A percentile compares a stretch with the other conserved stretches of the same genome.
phyloP scores from a whole-genome alignment of 2,888 invertebrate species.

The Embidobia sp. region DNA sequence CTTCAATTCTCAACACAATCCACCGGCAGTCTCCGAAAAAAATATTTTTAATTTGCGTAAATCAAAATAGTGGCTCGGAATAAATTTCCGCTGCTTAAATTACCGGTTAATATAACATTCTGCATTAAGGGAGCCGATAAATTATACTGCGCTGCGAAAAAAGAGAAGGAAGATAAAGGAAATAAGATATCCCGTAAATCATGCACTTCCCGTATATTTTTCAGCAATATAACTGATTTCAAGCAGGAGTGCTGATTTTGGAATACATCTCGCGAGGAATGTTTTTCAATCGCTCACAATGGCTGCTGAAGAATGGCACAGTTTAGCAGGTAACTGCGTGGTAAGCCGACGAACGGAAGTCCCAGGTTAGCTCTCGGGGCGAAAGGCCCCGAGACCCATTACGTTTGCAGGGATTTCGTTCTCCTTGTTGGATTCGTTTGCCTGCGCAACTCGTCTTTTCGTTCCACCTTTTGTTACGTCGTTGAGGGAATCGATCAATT shows the following conservation, averaged over 20 bases:
- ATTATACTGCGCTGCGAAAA: slow-evolving; percentile 1
- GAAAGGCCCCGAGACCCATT: slow-evolving; percentile 68
- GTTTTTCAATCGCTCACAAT: slow-evolving; percentile 53
- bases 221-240: slow-evolving; percentile 21
- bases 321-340: slow-evolving; percentile 67
- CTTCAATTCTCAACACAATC: too few relatives aligned
- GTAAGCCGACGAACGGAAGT: slow-evolving; percentile 73
- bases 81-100: slow-evolving; percentile 19
- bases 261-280: slow-evolving; percentile 28
- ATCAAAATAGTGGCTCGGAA: slow-evolving; percentile 13
- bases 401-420: slow-evolving; percentile 47
- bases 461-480: slow-evolving; percentile 27
- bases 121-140: slow-evolving; percentile 13
- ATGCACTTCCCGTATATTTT: slow-evolving; percentile 13
- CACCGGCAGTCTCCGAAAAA: too few relatives aligned
- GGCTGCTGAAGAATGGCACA: slow-evolving; percentile 66
- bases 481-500: slow-evolving; percentile 70
- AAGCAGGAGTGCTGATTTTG: slow-evolving; percentile 14
- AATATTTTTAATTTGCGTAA: slow-evolving; percentile 31
- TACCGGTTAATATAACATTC: slow-evolving; percentile 3
- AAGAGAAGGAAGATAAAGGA: background rate
- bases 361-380: slow-evolving; percentile 68
- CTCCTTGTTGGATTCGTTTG: slow-evolving; percentile 31
- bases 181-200: slow-evolving; percentile 9
- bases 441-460: too few relatives aligned